A percentile compares a stretch with the other conserved stretches of the same genome.
Conservation (phyloP, 2,113 vertebrate species). For the Centropus bengalensis region DNA sequence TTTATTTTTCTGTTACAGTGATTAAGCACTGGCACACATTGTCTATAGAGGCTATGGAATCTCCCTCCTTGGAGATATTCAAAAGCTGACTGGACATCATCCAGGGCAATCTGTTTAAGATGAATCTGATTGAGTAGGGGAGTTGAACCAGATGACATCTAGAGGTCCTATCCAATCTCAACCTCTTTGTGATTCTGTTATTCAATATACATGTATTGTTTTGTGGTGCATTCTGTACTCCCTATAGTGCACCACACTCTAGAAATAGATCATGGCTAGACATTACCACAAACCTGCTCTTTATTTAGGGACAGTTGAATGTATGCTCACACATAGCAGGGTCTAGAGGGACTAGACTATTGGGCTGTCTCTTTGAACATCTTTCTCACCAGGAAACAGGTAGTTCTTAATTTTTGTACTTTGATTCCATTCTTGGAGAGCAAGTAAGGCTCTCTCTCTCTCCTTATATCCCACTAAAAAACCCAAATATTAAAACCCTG, state of each 20-base stretch:
- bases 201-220: background rate
- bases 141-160: background rate
- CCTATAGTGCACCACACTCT: background rate
- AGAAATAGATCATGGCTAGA: background rate
- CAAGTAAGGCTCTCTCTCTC: background rate
- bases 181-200: background rate
- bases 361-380: background rate
- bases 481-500: background rate
- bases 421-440: background rate
- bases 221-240: background rate
- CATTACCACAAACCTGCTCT: background rate
- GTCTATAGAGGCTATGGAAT: no score
- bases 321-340: no score
- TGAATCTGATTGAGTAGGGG: background rate
- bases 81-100: background rate
- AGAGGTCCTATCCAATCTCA: background rate
- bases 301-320: background rate
- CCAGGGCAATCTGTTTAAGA: background rate
- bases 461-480: background rate
- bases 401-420: background rate
- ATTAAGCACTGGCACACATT: background rate
- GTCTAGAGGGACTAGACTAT: background rate
- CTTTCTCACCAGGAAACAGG: background rate
- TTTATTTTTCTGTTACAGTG: background rate
- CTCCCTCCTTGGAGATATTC: background rate